phyloP scores from a whole-genome alignment of 2,797 vertebrate species.

The Tamandua tetradactyla region DNA sequence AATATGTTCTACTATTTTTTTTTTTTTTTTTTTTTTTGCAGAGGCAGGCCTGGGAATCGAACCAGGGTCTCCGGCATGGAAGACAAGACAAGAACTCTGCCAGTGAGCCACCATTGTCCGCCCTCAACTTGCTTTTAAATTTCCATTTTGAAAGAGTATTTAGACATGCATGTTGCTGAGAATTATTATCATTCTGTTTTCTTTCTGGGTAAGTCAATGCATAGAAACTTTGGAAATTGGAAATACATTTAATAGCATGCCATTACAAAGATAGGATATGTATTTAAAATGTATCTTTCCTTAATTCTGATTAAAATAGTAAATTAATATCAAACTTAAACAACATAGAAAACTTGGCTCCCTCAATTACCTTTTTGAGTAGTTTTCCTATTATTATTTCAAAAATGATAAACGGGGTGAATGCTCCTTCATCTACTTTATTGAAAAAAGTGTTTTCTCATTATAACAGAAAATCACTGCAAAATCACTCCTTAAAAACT shows the following conservation, averaged over 20 bases:
- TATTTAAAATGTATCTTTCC: neutral
- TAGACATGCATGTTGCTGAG: neutral
- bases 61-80: too few species aligned
- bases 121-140: too few species aligned
- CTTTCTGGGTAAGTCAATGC: neutral
- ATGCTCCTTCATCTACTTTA: neutral
- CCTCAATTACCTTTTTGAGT: neutral
- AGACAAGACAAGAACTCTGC: too few species aligned
- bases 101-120: too few species aligned
- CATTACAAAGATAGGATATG: neutral
- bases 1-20: neutral
- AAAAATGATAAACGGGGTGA: neutral
- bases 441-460: neutral
- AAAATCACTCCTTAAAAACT: neutral
- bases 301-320: neutral
- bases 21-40: too few species aligned
- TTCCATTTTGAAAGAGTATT: neutral
- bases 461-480: neutral
- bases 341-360: neutral
- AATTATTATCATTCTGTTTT: neutral
- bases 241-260: neutral
- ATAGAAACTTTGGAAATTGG: neutral
- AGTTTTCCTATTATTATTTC: neutral
- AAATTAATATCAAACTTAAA: neutral
- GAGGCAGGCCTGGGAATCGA: too few species aligned